Conservation (phyloP, 2,888 invertebrate genomes). For the Polydrusus tereticollis region DNA sequence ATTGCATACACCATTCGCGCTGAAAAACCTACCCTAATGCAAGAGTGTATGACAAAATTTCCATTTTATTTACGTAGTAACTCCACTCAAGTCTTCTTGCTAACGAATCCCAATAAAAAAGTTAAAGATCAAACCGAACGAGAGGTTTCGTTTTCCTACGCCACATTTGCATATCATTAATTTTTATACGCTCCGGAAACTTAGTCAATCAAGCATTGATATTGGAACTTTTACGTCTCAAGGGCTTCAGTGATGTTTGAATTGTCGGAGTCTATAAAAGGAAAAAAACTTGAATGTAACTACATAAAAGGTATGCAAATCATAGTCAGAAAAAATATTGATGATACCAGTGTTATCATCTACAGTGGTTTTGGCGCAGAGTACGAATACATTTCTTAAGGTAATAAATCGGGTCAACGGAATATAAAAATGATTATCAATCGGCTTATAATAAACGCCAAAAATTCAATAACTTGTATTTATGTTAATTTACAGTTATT, state of each 20-base stretch:
- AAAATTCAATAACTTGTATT: too few relatives aligned
- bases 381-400: too few relatives aligned
- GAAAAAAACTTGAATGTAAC: background rate
- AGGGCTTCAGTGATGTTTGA: slow-evolving; percentile 4
- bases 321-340: too few relatives aligned
- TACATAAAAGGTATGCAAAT: background rate
- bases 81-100: slow-evolving; percentile 33
- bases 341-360: too few relatives aligned
- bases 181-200: slow-evolving; percentile 34
- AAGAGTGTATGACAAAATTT: slow-evolving; percentile 19
- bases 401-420: too few relatives aligned
- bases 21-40: too few relatives aligned
- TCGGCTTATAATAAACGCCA: too few relatives aligned
- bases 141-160: slow-evolving; percentile 37
- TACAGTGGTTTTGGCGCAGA: too few relatives aligned
- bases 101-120: slow-evolving; percentile 48
- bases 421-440: too few relatives aligned
- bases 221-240: slow-evolving; percentile 15
- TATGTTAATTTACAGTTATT: too few relatives aligned
- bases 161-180: slow-evolving; percentile 47
- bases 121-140: slow-evolving; percentile 35
- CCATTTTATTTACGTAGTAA: slow-evolving; percentile 43
- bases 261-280: too few relatives aligned
- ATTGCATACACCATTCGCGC: too few relatives aligned
- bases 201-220: slow-evolving; percentile 43